These are phyloP conservation scores for Heliangelus exortis DNA, from an alignment of 2,797 vertebrate species.

Conservation along the genomic window DNA sequence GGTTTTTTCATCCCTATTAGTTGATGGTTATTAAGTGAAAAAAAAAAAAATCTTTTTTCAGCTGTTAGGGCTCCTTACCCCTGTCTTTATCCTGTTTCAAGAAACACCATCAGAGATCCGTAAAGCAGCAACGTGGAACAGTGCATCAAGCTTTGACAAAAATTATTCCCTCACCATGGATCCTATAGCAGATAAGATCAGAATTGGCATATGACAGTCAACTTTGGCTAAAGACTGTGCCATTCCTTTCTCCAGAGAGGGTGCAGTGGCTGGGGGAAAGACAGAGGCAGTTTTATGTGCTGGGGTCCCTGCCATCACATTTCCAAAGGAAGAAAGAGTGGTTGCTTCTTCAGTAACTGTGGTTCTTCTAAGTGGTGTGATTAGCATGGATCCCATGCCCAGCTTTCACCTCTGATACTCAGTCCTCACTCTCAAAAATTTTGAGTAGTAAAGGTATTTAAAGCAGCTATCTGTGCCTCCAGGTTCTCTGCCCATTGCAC, in stretches of 20 bases:
- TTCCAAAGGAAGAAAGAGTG: background rate
- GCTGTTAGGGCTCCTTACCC: background rate
- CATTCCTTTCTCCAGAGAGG: background rate
- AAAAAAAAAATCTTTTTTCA: background rate
- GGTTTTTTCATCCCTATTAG: background rate
- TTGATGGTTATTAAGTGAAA: background rate
- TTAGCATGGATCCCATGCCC: background rate
- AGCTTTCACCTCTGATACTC: background rate
- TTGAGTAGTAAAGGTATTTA: background rate
- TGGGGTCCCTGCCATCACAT: background rate
- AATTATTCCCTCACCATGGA: background rate
- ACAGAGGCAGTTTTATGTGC: background rate
- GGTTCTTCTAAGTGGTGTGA: background rate
- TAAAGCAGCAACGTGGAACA: background rate
- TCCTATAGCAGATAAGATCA: background rate
- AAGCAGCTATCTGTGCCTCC: background rate
- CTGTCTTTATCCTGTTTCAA: background rate
- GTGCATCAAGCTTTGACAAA: background rate
- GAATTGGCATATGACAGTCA: background rate
- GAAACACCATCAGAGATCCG: background rate
- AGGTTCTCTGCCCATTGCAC: background rate
- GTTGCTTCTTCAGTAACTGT: background rate
- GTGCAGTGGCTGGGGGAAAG: background rate
- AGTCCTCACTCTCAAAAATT: background rate
- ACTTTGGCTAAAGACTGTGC: background rate